Percentiles rank a stretch among this genome's conserved stretches.
These are phyloP conservation scores for Apolygus lucorum DNA, from an alignment of 1,140 invertebrate genomes.

Conservation along the genomic window DNA sequence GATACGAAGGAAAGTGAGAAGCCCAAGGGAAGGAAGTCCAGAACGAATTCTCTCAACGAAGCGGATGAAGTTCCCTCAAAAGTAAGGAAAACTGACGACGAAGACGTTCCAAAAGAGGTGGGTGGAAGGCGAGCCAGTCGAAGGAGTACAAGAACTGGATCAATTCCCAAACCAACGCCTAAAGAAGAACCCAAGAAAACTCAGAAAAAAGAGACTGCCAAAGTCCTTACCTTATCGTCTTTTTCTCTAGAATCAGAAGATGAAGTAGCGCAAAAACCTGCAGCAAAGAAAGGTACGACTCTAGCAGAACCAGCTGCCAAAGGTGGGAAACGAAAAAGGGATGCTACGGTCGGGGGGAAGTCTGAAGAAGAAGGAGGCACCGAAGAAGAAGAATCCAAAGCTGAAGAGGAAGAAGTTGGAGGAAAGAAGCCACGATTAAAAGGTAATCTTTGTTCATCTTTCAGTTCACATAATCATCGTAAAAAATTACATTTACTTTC, in stretches of 20 bases:
- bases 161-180: background rate
- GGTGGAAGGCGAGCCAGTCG: background rate
- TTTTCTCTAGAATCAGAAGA: constrained; percentile 43
- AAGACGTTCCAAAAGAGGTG: background rate
- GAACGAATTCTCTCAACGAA: too few relatives aligned
- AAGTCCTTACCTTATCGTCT: too few relatives aligned
- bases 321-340: constrained; percentile 67
- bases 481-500: too few relatives aligned
- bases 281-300: background rate
- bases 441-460: too few relatives aligned
- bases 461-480: too few relatives aligned
- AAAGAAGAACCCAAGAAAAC: background rate
- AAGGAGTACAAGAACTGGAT: background rate
- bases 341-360: constrained; percentile 54
- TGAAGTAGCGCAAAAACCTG: background rate
- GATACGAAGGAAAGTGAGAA: too few relatives aligned
- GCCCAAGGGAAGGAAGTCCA: too few relatives aligned
- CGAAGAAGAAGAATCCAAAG: background rate
- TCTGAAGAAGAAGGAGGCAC: constrained; percentile 29
- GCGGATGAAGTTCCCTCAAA: too few relatives aligned
- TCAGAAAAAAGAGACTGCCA: too few relatives aligned
- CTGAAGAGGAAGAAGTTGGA: background rate
- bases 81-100: too few relatives aligned
- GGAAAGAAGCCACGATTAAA: too few relatives aligned
- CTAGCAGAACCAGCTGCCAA: constrained; percentile 47